Evolutionary conservation across 2,888 invertebrate genomes (phyloP).

Genomic region (Drosophila eohydei): DNA sequence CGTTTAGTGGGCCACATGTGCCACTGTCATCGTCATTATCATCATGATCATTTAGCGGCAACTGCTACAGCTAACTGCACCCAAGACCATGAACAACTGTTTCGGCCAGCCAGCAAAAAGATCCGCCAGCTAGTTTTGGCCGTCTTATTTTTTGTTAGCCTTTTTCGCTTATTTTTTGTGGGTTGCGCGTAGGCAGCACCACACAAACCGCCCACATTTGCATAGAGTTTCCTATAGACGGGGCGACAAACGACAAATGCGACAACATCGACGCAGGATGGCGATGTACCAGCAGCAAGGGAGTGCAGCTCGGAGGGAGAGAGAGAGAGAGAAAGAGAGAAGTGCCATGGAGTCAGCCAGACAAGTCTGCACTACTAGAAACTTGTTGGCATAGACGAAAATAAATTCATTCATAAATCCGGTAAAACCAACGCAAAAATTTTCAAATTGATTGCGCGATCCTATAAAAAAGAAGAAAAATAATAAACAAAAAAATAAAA

Average conservation of each 20-base stretch:
- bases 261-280: slow-evolving; percentile 52
- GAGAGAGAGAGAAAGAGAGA: background rate
- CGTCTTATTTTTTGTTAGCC: slow-evolving; percentile 3
- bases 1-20: slow-evolving; percentile 50
- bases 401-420: slow-evolving; percentile 81
- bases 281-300: slow-evolving; percentile 23
- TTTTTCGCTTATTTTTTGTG: slow-evolving; percentile 52
- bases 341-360: slow-evolving; percentile 46
- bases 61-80: slow-evolving; percentile 38
- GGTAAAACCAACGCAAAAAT: slow-evolving; percentile 79
- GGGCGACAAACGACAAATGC: slow-evolving; percentile 78
- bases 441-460: slow-evolving; percentile 78
- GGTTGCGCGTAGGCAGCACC: slow-evolving; percentile 75
- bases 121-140: slow-evolving; percentile 53
- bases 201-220: slow-evolving; percentile 70
- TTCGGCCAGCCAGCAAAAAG: slow-evolving; percentile 31
- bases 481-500: slow-evolving; percentile 26
- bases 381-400: slow-evolving; percentile 61
- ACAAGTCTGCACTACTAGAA: slow-evolving; percentile 66
- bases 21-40: slow-evolving; percentile 36
- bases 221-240: slow-evolving; percentile 68
- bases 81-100: slow-evolving; percentile 42
- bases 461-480: slow-evolving; percentile 30
- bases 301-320: background rate
- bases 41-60: slow-evolving; percentile 19